phyloP scores from a whole-genome alignment of 2,113 vertebrate genomes.

The Clarias macrocephalus region DNA sequence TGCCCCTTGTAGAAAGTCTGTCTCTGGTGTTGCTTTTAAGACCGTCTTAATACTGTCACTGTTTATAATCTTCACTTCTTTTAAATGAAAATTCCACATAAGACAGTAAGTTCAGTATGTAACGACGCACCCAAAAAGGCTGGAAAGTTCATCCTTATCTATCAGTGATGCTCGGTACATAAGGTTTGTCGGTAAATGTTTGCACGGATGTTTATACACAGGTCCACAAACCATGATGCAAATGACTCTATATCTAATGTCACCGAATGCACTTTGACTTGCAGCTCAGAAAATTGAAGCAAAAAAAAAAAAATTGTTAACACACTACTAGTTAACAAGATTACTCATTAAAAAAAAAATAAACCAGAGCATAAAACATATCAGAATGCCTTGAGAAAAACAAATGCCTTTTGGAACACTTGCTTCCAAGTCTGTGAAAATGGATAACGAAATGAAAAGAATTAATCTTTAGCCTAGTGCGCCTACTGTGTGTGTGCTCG shows the following conservation, averaged over 20 bases:
- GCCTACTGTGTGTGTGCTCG: constrained; percentile 17
- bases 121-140: no score
- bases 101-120: neutral
- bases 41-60: neutral
- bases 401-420: neutral
- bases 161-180: neutral
- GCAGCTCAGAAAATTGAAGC: neutral
- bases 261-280: neutral
- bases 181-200: constrained; percentile 20
- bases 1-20: neutral
- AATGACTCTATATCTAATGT: neutral
- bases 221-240: constrained; percentile 17
- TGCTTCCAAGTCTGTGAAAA: neutral
- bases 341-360: neutral
- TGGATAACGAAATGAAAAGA: constrained; percentile 40
- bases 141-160: constrained; percentile 2
- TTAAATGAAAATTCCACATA: neutral
- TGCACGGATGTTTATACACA: constrained; percentile 25
- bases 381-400: neutral
- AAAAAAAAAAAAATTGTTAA: neutral
- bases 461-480: constrained; percentile 24
- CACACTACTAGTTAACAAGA: neutral
- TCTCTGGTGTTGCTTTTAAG: neutral
- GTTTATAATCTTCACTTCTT: neutral
- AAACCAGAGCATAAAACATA: neutral